Base-by-base conservation (phyloP, 2,888 invertebrate species). In the Dysmachus trigonus region DNA sequence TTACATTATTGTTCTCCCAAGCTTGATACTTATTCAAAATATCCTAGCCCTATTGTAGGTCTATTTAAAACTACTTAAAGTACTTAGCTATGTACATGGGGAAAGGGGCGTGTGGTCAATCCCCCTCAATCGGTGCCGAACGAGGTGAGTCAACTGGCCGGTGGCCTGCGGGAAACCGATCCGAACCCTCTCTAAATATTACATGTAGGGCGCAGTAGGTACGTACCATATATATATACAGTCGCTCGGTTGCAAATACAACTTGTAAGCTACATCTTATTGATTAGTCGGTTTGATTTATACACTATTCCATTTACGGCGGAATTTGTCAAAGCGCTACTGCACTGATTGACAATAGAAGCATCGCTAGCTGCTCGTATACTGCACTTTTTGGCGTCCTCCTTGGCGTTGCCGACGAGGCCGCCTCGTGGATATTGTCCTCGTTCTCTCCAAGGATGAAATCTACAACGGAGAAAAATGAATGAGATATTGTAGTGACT, bases 401-500 rank as follows among this genome's bases (percentile, higher is more conserved):
- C 74, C n/a, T 81, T 87, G 88, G 87, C 35, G 72, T 85, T 71
- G 88, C 87, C 86, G 89, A 88, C 81, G 89, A 88, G 72, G 88
- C 88, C 30, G 88, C 89, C 83, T 89, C 89, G 76, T 89, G 87
- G 22, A 88, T 88, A 73, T 89, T 89, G 81, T 90, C 90, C 86
- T 89, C 89, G 71, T 89, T 89, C 74, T 88, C 88, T 77, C 89
- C 89, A 74, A 89, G 88, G 83, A 89, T 89, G 74, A 90, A 85
- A 87, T 90, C 90, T 90, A 87, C 73, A 88, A 89, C 84, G 41
- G 73, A 83, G 86, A 81, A 83, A 82, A 85, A 76, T 84, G 84
- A 84, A 84, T 84, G 84, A 84, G 73, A 73, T 41, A 71, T 73
- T 71, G 84, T 71, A 71, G 47, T 53, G 35, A 47, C 51, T 76